These are phyloP conservation scores for Coendou prehensilis DNA, from an alignment of 2,797 vertebrate species.

Conservation along the genomic window DNA sequence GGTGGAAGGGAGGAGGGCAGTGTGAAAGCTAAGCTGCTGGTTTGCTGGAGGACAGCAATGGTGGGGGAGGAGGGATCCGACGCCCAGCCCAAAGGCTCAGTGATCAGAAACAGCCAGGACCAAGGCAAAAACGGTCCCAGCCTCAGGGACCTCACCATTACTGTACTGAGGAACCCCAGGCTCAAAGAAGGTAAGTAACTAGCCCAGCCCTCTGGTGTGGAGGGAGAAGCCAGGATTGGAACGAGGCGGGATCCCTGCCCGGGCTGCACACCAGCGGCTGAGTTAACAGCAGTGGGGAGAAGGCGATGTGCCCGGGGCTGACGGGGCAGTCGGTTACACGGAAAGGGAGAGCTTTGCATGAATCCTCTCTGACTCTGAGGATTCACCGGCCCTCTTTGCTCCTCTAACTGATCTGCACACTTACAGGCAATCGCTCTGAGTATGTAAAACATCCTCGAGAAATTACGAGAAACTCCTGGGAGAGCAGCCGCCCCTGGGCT, in stretches of 20 bases:
- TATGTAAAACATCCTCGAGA: background rate
- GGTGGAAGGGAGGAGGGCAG: background rate
- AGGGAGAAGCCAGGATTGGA: background rate
- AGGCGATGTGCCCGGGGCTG: background rate
- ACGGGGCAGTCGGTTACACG: background rate
- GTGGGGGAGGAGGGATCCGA: background rate
- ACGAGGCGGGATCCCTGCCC: too few relatives aligned
- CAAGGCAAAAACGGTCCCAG: fast-evolving
- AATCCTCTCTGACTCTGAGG: background rate
- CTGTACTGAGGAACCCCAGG: background rate
- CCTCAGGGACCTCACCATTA: too few relatives aligned
- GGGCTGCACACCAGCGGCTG: too few relatives aligned
- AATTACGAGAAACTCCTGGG: fast-evolving
- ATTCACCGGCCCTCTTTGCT: background rate
- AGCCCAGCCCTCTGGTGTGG: background rate
- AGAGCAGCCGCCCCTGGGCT: background rate
- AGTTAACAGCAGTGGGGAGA: background rate
- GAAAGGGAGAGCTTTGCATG: background rate
- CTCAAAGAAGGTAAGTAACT: background rate
- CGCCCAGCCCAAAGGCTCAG: background rate
- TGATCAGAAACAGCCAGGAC: background rate
- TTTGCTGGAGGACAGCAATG: background rate
- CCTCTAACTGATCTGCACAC: background rate
- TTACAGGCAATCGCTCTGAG: background rate
- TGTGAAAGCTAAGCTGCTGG: background rate